phyloP scores from a whole-genome alignment of 2,888 invertebrate genomes.

The Tenodera sinensis region DNA sequence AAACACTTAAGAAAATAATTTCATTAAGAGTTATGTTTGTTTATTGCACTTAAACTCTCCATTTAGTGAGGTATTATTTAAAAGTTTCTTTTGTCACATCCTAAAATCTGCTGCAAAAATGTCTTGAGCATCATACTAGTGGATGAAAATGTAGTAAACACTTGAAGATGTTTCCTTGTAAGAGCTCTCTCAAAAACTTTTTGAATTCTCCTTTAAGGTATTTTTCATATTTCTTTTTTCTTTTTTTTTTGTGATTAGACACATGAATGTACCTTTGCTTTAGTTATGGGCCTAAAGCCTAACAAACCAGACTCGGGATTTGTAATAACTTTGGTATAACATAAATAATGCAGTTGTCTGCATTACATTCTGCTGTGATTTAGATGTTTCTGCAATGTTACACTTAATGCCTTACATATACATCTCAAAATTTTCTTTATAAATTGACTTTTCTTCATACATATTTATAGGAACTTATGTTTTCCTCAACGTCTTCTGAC shows the following conservation, averaged over 20 bases:
- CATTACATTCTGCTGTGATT: neutral
- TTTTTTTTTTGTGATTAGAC: neutral
- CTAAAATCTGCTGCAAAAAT: neutral
- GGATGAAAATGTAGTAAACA: neutral
- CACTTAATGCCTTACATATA: neutral
- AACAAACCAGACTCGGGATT: neutral
- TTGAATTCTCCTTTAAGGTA: neutral
- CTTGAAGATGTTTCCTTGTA: neutral
- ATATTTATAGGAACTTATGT: neutral
- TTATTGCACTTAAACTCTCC: neutral
- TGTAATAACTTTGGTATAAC: neutral
- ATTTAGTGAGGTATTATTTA: neutral
- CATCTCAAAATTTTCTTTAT: neutral
- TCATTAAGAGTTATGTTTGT: neutral
- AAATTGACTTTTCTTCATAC: neutral
- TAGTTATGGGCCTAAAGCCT: neutral
- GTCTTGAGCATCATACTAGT: neutral
- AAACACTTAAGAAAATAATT: neutral
- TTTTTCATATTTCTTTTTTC: neutral
- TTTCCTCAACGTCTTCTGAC: slow-evolving; percentile 11
- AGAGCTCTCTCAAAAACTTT: neutral
- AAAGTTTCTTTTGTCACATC: neutral
- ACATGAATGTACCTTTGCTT: neutral
- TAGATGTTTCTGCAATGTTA: neutral
- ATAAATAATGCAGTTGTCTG: neutral